Base-by-base conservation (phyloP, 2,797 vertebrate species). In the Hephaestus fuliginosus region DNA sequence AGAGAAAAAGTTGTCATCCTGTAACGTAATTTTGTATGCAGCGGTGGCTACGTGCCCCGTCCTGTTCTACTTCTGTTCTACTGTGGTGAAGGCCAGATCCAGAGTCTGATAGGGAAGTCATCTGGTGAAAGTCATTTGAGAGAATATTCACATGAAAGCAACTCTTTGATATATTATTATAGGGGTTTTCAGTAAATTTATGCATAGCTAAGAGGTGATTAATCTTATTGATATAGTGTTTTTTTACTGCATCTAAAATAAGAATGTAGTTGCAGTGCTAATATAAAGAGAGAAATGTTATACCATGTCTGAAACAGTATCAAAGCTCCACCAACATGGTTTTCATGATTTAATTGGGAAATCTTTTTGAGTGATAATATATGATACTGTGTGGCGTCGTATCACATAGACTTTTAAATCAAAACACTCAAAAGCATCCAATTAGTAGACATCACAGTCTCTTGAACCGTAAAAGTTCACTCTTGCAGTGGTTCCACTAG, bases 21-120 rank as follows among this genome's bases (percentile, higher is more conserved):
- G 8, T 60, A 5, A 65, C 3, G 43, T 56, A 1, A 48, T 57
- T 78, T 53, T 44, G 25, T 62, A 64, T 81, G 49, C 60, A 56
- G 25, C 39, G 9, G 6, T 33, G 57, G 58, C 46, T 60, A 10
- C 30, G 62, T 22, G 33, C n/a, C 17, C 13, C 9, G 7, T 44
- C 56, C 53, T 70, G 61, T 61, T 81, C 10, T 51, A 36, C 49
- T 13, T 60, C 18, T 58, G 22, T 62, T 33, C 51, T 28, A 20
- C 70, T 48, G 33, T 57, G 53, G 18, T 68, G 56, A 64, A 79
- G 65, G 76, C 80, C 78, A 81, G 65, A 56, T 68, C 28, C 5
- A n/a, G 46, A 30, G 1, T 72, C 60, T 68, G 36, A 73, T 61
- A n/a, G 44, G 1, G 49, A 20, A 30, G 20, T 41, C 58, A 18